Percentiles rank a stretch among this genome's conserved stretches.
phyloP scores from a whole-genome alignment of 2,113 vertebrate genomes.

The Tychaedon coryphoeus region DNA sequence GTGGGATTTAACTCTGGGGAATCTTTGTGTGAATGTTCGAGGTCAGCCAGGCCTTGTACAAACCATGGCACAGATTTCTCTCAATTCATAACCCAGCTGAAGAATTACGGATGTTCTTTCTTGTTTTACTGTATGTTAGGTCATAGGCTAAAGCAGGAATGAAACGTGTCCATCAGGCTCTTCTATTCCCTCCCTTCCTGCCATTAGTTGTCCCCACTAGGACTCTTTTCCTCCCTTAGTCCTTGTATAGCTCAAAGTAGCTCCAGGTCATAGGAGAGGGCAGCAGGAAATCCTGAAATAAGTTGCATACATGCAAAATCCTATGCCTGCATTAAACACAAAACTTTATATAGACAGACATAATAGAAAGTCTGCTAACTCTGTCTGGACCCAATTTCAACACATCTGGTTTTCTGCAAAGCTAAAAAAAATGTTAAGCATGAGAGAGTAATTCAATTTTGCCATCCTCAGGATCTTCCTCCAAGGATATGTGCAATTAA shows the following conservation, averaged over 20 bases:
- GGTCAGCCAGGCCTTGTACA: neutral
- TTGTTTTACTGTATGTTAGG: neutral
- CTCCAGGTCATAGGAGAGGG: conserved; percentile 23
- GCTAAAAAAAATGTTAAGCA: neutral
- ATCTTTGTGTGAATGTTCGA: neutral
- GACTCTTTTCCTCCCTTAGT: conserved; percentile 39
- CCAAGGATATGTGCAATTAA: neutral
- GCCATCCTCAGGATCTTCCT: neutral
- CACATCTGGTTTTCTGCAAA: neutral
- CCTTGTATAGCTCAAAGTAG: neutral
- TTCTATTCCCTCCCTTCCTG: conserved; percentile 46
- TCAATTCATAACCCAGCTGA: neutral
- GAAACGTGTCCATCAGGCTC: neutral
- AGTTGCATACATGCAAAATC: neutral
- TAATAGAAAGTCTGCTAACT: neutral
- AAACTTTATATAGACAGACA: neutral
- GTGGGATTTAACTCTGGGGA: neutral
- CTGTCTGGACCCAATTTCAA: neutral
- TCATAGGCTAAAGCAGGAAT: conserved; percentile 16
- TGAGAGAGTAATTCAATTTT: neutral
- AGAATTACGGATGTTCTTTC: neutral
- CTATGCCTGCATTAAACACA: neutral
- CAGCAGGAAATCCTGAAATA: conserved; percentile 58
- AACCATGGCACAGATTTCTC: neutral
- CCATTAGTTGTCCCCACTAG: neutral